Evolutionary conservation across 2,888 invertebrate species (phyloP), one percentile per base, ranked within the genome.

Genomic region (Drosophila recens): DNA sequence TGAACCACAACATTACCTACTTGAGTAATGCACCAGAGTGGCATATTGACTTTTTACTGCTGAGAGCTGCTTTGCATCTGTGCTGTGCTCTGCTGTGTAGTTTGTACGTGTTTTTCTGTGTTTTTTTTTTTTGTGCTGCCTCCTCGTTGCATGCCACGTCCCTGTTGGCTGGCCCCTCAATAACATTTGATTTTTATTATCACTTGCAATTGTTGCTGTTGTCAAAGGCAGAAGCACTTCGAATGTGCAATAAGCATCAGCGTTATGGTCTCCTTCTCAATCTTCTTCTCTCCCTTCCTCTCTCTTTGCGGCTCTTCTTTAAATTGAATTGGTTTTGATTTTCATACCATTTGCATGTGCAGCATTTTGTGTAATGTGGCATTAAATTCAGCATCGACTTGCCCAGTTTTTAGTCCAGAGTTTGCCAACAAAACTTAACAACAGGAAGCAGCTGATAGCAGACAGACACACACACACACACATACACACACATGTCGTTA

Each of bases 141-240:
- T 42, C 48, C 45, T 68, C n/a, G 33, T 20, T 52, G 49, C 57
- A 27, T 33, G 64, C 64, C 36, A 40, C 42, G 51, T 43, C 46
- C 67, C 43, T 57, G 54, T 30, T 46, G 45, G 23, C 43, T 57
- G 43, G 33, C 49, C 54, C 58, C 66, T 77, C 76, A 76, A 82
- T 87, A 83, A 85, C 79, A 83, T 87, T 83, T 83, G 87, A 79
- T 79, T 83, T 86, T 87, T 85, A 83, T 77, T 82, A 85, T 85
- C 87, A 77, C 73, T 71, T 77, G 79, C 67, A 75, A 84, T 84
- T 87, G 87, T 87, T 77, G 75, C 57, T 38, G 46, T 59, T 58
- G 40, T 63, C 62, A 68, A 75, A 68, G 40, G 67, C 68, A 45
- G 54, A 63, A 63, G 75, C 72, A 72, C 59, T 67, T 58, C 23